Evolutionary conservation across 1,140 invertebrate species (phyloP), one percentile per base, ranked within the genome.

Genomic region (Oppia nitens): DNA sequence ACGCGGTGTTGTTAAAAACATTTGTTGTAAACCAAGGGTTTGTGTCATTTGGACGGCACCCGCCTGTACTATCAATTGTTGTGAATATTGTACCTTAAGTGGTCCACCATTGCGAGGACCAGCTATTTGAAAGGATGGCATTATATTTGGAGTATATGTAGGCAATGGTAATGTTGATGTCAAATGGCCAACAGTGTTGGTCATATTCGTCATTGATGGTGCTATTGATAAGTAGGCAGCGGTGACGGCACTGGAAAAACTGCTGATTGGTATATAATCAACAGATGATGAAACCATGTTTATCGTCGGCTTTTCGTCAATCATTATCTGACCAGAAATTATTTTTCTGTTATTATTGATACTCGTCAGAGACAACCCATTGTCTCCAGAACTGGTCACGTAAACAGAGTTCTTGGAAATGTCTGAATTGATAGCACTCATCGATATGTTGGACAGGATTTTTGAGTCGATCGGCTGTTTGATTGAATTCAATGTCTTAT

Each of bases 91-190:
- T 3, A 52, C 55, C 25, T 12, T 56, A 29, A 56, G 17, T 26
- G 32, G 25, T 47, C 55, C 14, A 47, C 32, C 32, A 56, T 45
- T n/a, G n/a, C n/a, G n/a, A n/a, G n/a, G n/a, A n/a, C n/a, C n/a
- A n/a, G n/a, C 55, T 47, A 56, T n/a, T 56, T 56, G 55, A 27
- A 56, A 47, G 45, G 45, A 45, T 32, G 53, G 53, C 9, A 54
- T 12, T 20, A 54, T 20, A 47, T 9, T 9, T 11, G 6, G 53
- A 17, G 14, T 54, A 24, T 21, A 47, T 25, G 53, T 23, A 48
- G 21, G 53, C 9, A 54, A 11, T 4, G 47, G n/a, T 4, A 17
- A 4, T 21, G 28, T 47, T 12, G n/a, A 17, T n/a, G 28, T 17
- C n/a, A 14, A 25, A 28, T 4, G 9, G 29, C 47, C 47, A 20